Evolutionary conservation across 1,140 invertebrate genomes (phyloP).

Genomic region (Ostrea edulis): DNA sequence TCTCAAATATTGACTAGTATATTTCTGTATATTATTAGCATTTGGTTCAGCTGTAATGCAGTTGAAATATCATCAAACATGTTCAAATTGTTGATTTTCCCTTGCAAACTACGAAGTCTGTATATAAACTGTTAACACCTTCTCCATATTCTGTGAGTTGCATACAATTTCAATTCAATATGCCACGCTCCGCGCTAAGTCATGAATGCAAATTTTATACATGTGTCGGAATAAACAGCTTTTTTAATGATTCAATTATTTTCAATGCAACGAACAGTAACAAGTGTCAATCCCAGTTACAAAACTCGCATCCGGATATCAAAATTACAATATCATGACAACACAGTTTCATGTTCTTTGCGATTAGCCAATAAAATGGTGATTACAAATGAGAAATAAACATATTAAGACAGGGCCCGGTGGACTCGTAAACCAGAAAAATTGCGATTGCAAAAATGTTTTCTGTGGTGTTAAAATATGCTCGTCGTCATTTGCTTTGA

Average conservation of each 20-base stretch:
- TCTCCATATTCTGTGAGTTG: constrained; percentile 41
- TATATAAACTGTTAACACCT: background rate
- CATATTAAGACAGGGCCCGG: background rate
- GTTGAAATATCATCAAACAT: too few relatives aligned
- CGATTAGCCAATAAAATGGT: background rate
- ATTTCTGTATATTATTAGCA: too few relatives aligned
- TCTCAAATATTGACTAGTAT: too few relatives aligned
- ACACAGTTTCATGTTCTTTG: constrained; percentile 21
- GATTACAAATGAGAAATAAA: constrained; percentile 11
- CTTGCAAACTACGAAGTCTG: background rate
- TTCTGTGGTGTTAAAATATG: constrained; percentile 28
- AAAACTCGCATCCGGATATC: background rate
- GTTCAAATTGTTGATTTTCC: too few relatives aligned
- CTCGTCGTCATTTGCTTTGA: constrained; percentile 31
- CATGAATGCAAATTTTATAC: constrained; percentile 54
- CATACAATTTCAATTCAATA: constrained; percentile 43
- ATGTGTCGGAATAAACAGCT: constrained; percentile 43
- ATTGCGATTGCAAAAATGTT: background rate
- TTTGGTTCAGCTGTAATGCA: too few relatives aligned
- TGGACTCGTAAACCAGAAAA: constrained; percentile 13
- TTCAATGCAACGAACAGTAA: constrained; percentile 39
- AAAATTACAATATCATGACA: constrained; percentile 27
- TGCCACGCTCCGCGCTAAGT: constrained; percentile 49
- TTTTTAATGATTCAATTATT: constrained; percentile 53
- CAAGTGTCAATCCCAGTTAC: constrained; percentile 41